Conservation (phyloP, 1,140 invertebrate genomes). For the Drosophila hydei region DNA sequence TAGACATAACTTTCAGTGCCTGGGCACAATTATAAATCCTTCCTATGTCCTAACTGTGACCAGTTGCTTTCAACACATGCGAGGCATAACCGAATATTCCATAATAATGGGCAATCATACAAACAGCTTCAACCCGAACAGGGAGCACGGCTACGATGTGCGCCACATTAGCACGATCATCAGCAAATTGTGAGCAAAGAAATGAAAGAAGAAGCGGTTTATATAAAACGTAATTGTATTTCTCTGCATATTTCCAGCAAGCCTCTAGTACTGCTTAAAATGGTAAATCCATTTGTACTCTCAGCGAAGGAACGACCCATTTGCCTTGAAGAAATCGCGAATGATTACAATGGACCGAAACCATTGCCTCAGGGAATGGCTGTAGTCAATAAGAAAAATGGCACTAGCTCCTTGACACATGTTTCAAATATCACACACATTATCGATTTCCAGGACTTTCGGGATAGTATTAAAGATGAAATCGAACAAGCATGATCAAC, state of each 20-base stretch:
- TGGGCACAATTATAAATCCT: conserved; percentile 71
- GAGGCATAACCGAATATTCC: not conserved
- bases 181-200: not conserved
- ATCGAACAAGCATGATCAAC: no score
- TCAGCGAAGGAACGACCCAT: conserved; percentile 33
- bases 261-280: not conserved
- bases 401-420: not conserved
- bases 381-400: no score
- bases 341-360: no score
- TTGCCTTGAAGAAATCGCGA: conserved; percentile 7
- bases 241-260: not conserved
- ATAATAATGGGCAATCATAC: conserved; percentile 14
- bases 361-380: no score
- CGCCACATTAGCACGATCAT: not conserved
- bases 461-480: not conserved
- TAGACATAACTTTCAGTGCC: conserved; percentile 76
- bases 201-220: no score
- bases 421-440: not conserved
- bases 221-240: not conserved
- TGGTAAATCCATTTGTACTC: conserved; percentile 25
- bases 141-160: conserved; percentile 13
- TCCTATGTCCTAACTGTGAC: conserved; percentile 10
- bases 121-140: not conserved
- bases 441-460: not conserved
- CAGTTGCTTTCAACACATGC: not conserved